phyloP scores from a whole-genome alignment of 2,797 vertebrate genomes.

The Brachyalestes nurse region DNA sequence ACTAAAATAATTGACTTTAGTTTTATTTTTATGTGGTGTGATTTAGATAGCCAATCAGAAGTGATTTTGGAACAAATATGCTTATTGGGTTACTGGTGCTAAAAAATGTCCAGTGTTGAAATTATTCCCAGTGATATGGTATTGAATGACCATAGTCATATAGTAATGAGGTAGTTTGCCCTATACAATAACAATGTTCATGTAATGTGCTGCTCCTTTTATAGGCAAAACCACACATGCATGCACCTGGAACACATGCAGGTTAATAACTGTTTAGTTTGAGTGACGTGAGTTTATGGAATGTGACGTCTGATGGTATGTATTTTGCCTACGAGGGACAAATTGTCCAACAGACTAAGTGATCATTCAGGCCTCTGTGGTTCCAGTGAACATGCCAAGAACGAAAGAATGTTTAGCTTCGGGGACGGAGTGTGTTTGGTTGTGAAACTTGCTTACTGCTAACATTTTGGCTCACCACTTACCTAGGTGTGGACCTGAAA shows the following conservation, averaged over 20 bases:
- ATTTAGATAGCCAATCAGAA: too few species aligned
- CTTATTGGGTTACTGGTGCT: too few species aligned
- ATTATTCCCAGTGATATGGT: too few species aligned
- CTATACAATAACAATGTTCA: too few species aligned
- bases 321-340: slow-evolving; percentile 55
- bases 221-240: slow-evolving; percentile 27
- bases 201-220: too few species aligned
- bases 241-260: slow-evolving; percentile 31
- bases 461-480: slow-evolving; percentile 11
- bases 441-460: slow-evolving; percentile 53
- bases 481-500: too few species aligned
- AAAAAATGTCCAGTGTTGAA: too few species aligned
- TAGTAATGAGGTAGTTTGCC: too few species aligned
- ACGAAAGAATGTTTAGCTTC: slow-evolving; percentile 48
- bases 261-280: slow-evolving; percentile 45
- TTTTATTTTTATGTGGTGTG: too few species aligned
- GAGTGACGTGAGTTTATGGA: slow-evolving; percentile 48
- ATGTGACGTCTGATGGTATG: slow-evolving; percentile 53
- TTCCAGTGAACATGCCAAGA: slow-evolving; percentile 49
- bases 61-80: too few species aligned
- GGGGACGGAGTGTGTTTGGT: slow-evolving; percentile 58
- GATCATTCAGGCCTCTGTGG: slow-evolving; percentile 38
- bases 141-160: too few species aligned
- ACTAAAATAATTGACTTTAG: too few species aligned
- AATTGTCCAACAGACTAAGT: slow-evolving; percentile 4